Conservation (phyloP, 2,797 vertebrate species). For the Psittacula echo region DNA sequence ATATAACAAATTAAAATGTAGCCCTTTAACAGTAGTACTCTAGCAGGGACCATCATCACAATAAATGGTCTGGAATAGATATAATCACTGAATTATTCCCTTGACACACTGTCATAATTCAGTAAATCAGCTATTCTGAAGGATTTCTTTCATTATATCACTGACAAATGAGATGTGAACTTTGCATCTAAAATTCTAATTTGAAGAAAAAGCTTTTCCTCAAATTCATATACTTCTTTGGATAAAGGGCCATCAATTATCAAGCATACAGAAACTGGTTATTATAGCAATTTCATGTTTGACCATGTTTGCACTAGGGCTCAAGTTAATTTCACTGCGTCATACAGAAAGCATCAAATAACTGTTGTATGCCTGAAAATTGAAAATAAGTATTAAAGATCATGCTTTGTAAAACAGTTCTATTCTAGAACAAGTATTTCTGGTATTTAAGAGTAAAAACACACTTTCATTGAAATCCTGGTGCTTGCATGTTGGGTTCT, state of each 20-base stretch:
- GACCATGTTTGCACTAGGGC: constrained; percentile 7
- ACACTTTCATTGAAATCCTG: background rate
- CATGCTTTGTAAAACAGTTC: background rate
- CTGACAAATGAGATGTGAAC: background rate
- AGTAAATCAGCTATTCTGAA: background rate
- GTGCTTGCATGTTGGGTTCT: background rate
- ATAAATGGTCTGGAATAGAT: constrained; percentile 16
- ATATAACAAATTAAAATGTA: constrained; percentile 50
- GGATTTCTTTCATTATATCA: constrained; percentile 25
- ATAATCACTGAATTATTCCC: constrained; percentile 13
- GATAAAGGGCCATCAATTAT: background rate
- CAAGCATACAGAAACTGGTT: background rate
- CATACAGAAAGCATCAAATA: constrained; percentile 31
- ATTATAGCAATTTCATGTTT: background rate
- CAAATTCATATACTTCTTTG: background rate
- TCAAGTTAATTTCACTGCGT: constrained; percentile 24
- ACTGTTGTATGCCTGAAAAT: constrained; percentile 34
- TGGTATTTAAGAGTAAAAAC: background rate
- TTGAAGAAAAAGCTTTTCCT: constrained; percentile 16
- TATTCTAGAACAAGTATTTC: constrained; percentile 32
- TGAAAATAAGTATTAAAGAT: constrained; percentile 41
- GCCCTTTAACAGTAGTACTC: constrained; percentile 54
- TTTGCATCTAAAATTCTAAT: constrained; percentile 27
- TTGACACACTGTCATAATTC: constrained; percentile 24
- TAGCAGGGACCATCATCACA: constrained; percentile 29